Evolutionary conservation across 2,113 vertebrate genomes (phyloP).

Genomic region (Toxostoma redivivum): DNA sequence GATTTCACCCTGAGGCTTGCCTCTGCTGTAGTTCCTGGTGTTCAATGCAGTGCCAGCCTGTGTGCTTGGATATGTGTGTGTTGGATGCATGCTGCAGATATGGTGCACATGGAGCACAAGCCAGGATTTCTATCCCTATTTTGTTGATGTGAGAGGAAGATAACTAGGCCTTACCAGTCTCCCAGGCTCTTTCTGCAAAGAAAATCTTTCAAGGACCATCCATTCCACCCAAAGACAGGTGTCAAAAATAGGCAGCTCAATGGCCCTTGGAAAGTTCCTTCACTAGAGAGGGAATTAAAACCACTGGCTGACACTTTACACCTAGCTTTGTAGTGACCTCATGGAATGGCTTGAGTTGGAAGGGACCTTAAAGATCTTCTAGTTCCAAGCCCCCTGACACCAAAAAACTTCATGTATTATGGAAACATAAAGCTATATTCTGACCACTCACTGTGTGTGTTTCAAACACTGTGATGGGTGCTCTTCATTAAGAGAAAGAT

Average conservation of each 20-base stretch:
- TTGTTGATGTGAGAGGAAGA: not conserved
- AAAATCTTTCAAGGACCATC: not conserved
- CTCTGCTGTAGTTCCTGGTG: slow-evolving; percentile 6
- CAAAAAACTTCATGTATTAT: not conserved
- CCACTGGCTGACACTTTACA: not conserved
- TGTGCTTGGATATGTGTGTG: not conserved
- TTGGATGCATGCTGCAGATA: not conserved
- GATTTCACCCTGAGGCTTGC: not conserved
- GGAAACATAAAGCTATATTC: not conserved
- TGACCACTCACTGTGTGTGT: not conserved
- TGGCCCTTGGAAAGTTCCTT: not conserved
- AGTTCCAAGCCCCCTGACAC: not conserved
- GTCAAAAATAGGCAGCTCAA: not conserved
- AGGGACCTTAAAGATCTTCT: not conserved
- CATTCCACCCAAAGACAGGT: not conserved
- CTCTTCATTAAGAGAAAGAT: not conserved
- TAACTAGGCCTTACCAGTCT: not conserved
- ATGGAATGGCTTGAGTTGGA: not conserved
- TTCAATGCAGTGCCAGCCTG: not conserved
- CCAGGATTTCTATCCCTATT: not conserved
- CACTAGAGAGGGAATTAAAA: not conserved
- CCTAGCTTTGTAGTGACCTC: not conserved
- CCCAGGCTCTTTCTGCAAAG: not conserved
- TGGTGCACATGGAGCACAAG: not conserved
- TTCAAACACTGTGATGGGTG: not conserved